Evolutionary conservation across 2,797 vertebrate species (phyloP).

Genomic region (Lepilemur septentrionalis): DNA sequence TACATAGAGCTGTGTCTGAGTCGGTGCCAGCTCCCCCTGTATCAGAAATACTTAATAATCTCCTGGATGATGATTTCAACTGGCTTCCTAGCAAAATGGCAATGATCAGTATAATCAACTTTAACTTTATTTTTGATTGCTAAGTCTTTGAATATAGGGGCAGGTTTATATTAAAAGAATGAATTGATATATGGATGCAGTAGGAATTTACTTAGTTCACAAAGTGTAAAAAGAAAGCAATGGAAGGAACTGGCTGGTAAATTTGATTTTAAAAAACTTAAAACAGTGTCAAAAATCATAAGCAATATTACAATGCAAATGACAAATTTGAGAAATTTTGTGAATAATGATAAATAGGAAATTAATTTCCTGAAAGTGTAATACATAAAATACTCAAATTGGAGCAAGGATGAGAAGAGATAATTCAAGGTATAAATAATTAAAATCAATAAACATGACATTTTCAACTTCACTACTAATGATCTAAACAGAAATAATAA

Average conservation of each 20-base stretch:
- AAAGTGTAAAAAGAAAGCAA: background rate
- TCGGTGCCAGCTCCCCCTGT: background rate
- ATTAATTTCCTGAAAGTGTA: background rate
- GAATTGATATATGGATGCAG: background rate
- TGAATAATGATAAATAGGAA: background rate
- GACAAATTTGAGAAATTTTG: background rate
- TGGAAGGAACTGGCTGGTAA: background rate
- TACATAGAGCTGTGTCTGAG: constrained; percentile 28
- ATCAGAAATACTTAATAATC: constrained; percentile 14
- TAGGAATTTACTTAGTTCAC: background rate
- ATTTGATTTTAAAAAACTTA: background rate
- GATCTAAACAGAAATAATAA: background rate
- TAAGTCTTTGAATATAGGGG: background rate
- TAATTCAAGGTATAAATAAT: constrained; percentile 3
- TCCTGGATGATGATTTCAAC: background rate
- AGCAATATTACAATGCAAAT: background rate
- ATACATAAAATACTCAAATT: background rate
- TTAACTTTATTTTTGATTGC: background rate
- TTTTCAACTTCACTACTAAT: constrained; percentile 22
- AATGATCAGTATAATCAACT: background rate
- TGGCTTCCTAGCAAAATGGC: background rate
- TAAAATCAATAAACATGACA: constrained; percentile 3
- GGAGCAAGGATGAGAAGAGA: background rate
- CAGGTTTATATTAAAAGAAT: constrained; percentile 18
- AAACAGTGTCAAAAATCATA: constrained; percentile 14